Evolutionary conservation across 1,140 invertebrate species (phyloP).

Genomic region (Neocloeon triangulifer): DNA sequence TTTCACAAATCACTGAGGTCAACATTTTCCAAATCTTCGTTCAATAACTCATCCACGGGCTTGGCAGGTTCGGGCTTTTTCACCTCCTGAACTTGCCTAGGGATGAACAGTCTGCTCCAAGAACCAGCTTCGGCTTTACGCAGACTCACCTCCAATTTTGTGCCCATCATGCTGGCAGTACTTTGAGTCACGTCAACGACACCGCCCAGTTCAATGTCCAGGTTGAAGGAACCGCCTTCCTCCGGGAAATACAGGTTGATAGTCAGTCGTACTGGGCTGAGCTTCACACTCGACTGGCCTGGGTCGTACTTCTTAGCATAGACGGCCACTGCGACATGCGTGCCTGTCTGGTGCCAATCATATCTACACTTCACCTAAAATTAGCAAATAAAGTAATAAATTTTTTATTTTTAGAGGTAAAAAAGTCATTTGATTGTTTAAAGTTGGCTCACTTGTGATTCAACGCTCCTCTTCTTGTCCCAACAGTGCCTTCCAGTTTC

Average conservation of each 20-base stretch:
- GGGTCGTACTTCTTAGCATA: constrained; percentile 83
- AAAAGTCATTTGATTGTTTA: too few relatives aligned
- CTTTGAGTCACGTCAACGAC: constrained; percentile 48
- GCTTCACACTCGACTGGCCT: constrained; percentile 41
- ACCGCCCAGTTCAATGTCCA: constrained; percentile 64
- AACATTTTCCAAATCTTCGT: constrained; percentile 20
- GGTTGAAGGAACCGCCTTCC: constrained; percentile 44
- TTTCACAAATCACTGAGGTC: constrained; percentile 22
- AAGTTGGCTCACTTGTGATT: too few relatives aligned
- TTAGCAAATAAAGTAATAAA: too few relatives aligned
- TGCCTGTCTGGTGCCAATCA: constrained; percentile 83
- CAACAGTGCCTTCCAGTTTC: constrained; percentile 63
- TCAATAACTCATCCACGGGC: constrained; percentile 13
- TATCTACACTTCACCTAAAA: constrained; percentile 57
- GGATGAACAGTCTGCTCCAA: constrained; percentile 57
- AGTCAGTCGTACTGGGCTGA: constrained; percentile 64
- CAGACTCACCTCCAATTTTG: constrained; percentile 91
- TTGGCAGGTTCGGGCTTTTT: constrained; percentile 13
- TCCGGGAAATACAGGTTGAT: constrained; percentile 59
- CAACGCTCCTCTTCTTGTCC: constrained; percentile 51
- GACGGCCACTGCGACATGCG: constrained; percentile 58
- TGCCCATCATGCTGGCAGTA: constrained; percentile 53
- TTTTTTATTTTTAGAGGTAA: too few relatives aligned
- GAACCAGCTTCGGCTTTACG: constrained; percentile 62
- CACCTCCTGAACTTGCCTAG: constrained; percentile 13